Conservation (phyloP, 2,797 vertebrate species). For the Sebastes oblongus region DNA sequence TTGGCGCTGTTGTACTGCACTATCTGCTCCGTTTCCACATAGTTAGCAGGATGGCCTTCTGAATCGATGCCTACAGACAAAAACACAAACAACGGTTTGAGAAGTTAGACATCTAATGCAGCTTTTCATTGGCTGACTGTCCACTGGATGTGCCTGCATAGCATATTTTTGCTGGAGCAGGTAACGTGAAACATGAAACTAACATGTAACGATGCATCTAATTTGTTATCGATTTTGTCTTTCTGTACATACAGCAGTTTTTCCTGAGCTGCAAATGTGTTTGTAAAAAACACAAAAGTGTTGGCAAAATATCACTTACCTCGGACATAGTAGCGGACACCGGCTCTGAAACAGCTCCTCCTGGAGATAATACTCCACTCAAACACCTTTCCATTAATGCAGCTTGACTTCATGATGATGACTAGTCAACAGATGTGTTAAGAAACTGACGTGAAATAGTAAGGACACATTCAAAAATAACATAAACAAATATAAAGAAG, state of each 20-base stretch:
- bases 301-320: constrained; percentile 75
- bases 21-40: constrained; percentile 95
- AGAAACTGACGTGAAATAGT: constrained; percentile 17
- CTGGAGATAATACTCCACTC: constrained; percentile 95
- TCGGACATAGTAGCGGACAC: constrained; percentile 95
- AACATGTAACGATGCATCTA: neutral
- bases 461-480: neutral
- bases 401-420: constrained; percentile 90
- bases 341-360: constrained; percentile 95
- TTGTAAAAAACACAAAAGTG: neutral
- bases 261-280: neutral
- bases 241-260: neutral
- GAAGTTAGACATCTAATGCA: neutral
- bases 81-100: neutral
- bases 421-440: constrained; percentile 76
- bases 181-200: neutral
- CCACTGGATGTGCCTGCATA: neutral
- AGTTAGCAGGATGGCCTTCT: constrained; percentile 97
- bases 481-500: neutral
- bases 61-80: constrained; percentile 89
- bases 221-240: neutral
- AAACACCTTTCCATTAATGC: constrained; percentile 92
- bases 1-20: constrained; percentile 89
- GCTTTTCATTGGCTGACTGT: neutral
- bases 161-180: neutral